A percentile compares a stretch with the other conserved stretches of the same genome.
Evolutionary conservation across 2,113 vertebrate species (phyloP).

Genomic region (Poeciliopsis turrubarensis): DNA sequence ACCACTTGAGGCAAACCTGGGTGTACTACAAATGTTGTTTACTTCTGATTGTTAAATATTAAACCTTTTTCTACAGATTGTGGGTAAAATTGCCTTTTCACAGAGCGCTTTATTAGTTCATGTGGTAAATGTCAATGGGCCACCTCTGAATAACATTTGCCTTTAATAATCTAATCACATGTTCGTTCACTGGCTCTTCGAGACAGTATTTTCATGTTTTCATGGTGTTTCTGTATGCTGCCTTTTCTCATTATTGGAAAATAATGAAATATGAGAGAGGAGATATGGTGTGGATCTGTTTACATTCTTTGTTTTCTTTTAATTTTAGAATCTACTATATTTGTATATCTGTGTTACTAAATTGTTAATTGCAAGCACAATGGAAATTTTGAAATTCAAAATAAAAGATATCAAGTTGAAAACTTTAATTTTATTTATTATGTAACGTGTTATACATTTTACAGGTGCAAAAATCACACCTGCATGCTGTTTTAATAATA

Average conservation of each 20-base stretch:
- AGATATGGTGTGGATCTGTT: not conserved
- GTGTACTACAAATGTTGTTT: constrained; percentile 37
- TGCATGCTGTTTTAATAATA: no score
- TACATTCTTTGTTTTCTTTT: constrained; percentile 5
- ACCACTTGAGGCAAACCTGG: constrained; percentile 29
- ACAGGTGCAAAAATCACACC: no score
- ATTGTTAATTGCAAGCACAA: no score
- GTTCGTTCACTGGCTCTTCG: not conserved
- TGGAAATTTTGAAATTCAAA: no score
- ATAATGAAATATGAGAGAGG: constrained; percentile 15
- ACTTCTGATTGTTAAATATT: not conserved
- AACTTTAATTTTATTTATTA: no score
- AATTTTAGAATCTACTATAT: not conserved
- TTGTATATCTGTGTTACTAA: no score
- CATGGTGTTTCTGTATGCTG: constrained; percentile 21
- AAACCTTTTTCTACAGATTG: constrained; percentile 20
- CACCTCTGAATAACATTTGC: not conserved
- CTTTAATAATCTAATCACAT: constrained; percentile 6
- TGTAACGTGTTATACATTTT: no score
- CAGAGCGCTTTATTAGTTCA: not conserved
- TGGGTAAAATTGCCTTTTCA: not conserved
- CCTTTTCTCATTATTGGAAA: constrained; percentile 29
- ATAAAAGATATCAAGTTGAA: no score
- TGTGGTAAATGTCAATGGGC: constrained; percentile 6
- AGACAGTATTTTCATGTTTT: constrained; percentile 4